Evolutionary conservation across 30 jellyfish, hydroid and myxozoan genomes (phyloP), one percentile per base, ranked within the genome.

Genomic region (Hydractinia echinata): DNA sequence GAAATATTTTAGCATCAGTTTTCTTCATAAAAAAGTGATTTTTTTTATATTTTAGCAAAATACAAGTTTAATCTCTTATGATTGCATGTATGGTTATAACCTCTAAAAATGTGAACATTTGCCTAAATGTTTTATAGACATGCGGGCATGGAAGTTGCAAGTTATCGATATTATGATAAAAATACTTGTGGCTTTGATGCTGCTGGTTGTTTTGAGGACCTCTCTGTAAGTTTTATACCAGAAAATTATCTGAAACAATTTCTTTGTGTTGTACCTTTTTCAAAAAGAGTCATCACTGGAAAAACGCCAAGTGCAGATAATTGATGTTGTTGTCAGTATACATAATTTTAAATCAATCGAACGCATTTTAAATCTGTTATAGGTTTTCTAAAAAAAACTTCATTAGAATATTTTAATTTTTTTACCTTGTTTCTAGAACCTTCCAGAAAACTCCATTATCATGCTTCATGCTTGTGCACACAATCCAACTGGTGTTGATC

Each of bases 401-500:
- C 0, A n/a, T 64, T 55, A 53, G 54, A n/a, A 30, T 73, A 76
- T 16, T 50, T 73, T 10, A 10, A 53, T 10, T 21, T 10, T 16
- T 16, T 73, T 54, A 20, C 16, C 10, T 71, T 67, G 19, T 62
- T 68, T 77, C 19, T 58, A 92, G 96, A 84, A 83, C 56, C 77
- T 87, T 49, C 98, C 98, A 55, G 78, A 79, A 7, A 79, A 85
- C 11, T 86, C 97, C 6, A 76, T 95, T 6, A 80, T 95, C 6
- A 67, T 89, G 13, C 95, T 95, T 10, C 99, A 95, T 82, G 97
- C 96, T 8, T 95, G 97, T 83, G 99, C 97, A n/a, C 99, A 95
- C 73, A 95, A 95, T 79, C 99, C 99, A 44, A 95, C 99, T 85
- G 99, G 99, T 19, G 97, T 95, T 16, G 99, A 95, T 61, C 99